Conservation (phyloP, 2,797 vertebrate genomes). For the Acanthiza pusilla region DNA sequence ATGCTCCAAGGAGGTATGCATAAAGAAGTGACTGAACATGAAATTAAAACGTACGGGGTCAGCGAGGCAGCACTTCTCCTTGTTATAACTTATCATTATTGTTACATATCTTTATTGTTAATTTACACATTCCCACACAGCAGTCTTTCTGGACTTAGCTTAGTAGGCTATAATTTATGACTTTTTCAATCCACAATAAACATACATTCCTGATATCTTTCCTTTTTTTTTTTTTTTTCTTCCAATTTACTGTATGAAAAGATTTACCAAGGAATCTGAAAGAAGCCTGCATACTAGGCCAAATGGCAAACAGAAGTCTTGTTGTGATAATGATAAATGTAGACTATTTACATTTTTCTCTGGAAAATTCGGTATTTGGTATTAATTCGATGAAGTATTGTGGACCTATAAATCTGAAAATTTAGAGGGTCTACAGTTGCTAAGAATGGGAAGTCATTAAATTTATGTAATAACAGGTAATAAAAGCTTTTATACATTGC, state of each 20-base stretch:
- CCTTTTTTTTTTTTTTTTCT: fast-evolving
- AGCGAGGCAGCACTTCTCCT: neutral
- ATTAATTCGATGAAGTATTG: neutral
- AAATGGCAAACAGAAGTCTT: neutral
- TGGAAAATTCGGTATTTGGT: neutral
- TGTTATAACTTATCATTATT: neutral
- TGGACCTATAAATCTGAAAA: neutral
- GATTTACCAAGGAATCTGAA: neutral
- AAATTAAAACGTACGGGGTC: neutral
- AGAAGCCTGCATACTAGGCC: neutral
- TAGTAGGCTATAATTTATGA: neutral
- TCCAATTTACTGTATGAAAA: neutral
- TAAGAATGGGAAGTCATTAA: neutral
- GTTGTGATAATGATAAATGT: neutral
- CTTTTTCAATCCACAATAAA: neutral
- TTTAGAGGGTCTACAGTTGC: neutral
- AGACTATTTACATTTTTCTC: neutral
- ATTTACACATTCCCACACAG: neutral
- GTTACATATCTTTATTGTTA: neutral
- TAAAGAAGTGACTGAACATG: neutral
- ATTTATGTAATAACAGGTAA: neutral
- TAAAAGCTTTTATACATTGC: neutral
- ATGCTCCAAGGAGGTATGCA: neutral
- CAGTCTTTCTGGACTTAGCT: neutral
- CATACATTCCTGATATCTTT: neutral